Evolutionary conservation across 2,888 invertebrate genomes (phyloP).

Genomic region (Bombyx huttoni): DNA sequence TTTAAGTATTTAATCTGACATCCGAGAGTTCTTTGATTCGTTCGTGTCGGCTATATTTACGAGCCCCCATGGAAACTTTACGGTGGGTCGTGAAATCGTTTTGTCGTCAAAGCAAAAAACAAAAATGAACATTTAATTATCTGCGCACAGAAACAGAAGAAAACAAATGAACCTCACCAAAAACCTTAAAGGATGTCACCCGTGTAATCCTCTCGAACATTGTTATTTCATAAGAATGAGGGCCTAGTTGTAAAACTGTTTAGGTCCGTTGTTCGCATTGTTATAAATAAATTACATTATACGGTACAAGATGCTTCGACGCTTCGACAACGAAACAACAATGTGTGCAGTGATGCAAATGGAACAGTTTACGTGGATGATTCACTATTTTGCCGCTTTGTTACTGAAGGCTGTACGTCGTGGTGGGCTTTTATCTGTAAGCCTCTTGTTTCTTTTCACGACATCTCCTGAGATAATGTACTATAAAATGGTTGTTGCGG

Average conservation of each 20-base stretch:
- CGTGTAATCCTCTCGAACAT: background rate
- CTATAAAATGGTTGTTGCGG: too few relatives aligned
- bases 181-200: background rate
- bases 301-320: slow-evolving; percentile 41
- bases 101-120: too few relatives aligned
- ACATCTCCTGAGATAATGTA: too few relatives aligned
- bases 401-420: too few relatives aligned
- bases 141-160: background rate
- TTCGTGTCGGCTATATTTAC: too few relatives aligned
- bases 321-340: slow-evolving; percentile 35
- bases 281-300: slow-evolving; percentile 49
- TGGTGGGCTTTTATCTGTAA: too few relatives aligned
- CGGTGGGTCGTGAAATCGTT: too few relatives aligned
- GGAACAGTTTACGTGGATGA: slow-evolving; percentile 15
- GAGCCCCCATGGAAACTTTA: too few relatives aligned
- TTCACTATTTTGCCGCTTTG: background rate
- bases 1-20: too few relatives aligned
- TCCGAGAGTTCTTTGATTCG: too few relatives aligned
- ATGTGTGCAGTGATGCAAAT: slow-evolving; percentile 54
- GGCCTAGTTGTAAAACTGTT: slow-evolving; percentile 7
- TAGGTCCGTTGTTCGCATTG: slow-evolving; percentile 25
- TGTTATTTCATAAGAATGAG: slow-evolving; percentile 1
- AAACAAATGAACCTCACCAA: background rate
- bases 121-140: too few relatives aligned
- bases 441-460: too few relatives aligned